A percentile compares a stretch with the other conserved stretches of the same genome.
These are phyloP conservation scores for Lasioglossum malachurum DNA, from an alignment of 2,888 invertebrate genomes.

Conservation along the genomic window DNA sequence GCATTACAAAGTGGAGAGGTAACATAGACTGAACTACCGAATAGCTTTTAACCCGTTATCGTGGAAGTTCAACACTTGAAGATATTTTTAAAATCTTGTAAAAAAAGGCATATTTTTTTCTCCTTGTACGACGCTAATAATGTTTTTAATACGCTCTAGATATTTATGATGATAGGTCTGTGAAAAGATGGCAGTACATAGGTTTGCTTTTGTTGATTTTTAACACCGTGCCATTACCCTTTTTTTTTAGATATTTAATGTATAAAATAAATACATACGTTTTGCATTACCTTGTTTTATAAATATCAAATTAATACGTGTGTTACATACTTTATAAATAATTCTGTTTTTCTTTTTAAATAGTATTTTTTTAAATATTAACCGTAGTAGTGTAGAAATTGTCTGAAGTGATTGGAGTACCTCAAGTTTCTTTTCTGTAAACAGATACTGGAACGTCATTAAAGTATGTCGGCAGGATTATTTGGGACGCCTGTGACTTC, in stretches of 20 bases:
- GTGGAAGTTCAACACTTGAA: slow-evolving; percentile 36
- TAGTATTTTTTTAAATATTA: slow-evolving; percentile 36
- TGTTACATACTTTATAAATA: slow-evolving; percentile 55
- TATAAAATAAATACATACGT: slow-evolving; percentile 59
- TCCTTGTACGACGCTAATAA: neutral
- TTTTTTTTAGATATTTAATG: slow-evolving; percentile 43
- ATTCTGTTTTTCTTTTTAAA: slow-evolving; percentile 35
- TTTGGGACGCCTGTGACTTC: slow-evolving; percentile 89
- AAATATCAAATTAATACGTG: slow-evolving; percentile 71
- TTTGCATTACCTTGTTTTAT: slow-evolving; percentile 61
- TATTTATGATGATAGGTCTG: slow-evolving; percentile 37
- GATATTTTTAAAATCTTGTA: slow-evolving; percentile 15
- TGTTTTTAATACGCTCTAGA: slow-evolving; percentile 23
- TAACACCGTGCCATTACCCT: slow-evolving; percentile 53
- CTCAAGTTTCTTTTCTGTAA: slow-evolving; percentile 23
- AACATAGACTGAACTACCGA: slow-evolving; percentile 48
- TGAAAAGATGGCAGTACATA: slow-evolving; percentile 22
- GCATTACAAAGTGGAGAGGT: slow-evolving; percentile 37
- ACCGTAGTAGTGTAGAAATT: slow-evolving; percentile 23
- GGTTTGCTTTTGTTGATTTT: slow-evolving; percentile 24
- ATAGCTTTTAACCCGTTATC: slow-evolving; percentile 41
- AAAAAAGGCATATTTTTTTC: neutral
- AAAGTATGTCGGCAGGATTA: slow-evolving; percentile 88
- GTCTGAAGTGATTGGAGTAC: slow-evolving; percentile 13
- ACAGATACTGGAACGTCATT: slow-evolving; percentile 72